Conservation (phyloP, 2,888 invertebrate genomes). For the Nasonovia ribisnigri region DNA sequence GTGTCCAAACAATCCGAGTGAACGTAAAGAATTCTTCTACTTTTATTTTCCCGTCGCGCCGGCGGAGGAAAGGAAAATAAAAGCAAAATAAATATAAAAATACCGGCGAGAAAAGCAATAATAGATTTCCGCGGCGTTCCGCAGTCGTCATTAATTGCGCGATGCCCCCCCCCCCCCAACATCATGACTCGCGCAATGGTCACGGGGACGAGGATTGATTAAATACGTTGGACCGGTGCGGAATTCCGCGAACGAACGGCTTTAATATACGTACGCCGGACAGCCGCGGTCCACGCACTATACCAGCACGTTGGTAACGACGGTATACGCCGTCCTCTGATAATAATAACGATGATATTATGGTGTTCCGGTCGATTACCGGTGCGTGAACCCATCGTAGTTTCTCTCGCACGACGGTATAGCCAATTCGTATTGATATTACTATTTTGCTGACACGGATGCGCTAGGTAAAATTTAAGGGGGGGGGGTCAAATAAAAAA, state of each 20-base stretch:
- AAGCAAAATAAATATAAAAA: constrained; percentile 15
- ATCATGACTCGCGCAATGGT: no score
- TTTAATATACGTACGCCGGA: not conserved
- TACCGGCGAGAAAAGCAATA: constrained; percentile 14
- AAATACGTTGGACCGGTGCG: not conserved
- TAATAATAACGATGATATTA: no score
- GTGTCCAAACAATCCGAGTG: not conserved
- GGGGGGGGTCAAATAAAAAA: no score
- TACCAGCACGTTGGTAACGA: not conserved
- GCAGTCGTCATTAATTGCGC: not conserved
- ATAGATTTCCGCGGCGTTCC: constrained; percentile 11
- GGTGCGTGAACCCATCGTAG: no score
- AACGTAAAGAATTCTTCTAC: constrained; percentile 1
- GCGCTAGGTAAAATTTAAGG: no score
- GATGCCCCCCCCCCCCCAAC: not conserved
- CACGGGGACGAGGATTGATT: not conserved
- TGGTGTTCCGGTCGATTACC: not conserved
- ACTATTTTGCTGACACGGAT: no score
- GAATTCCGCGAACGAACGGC: not conserved
- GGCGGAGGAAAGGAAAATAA: not conserved
- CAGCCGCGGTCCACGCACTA: not conserved
- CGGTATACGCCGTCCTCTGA: no score
- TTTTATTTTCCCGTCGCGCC: not conserved
- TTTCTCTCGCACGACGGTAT: no score
- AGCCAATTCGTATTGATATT: no score